A percentile compares a stretch with the other conserved stretches of the same genome.
Conservation (phyloP, 2,113 vertebrate species). For the Oncorhynchus masou region DNA sequence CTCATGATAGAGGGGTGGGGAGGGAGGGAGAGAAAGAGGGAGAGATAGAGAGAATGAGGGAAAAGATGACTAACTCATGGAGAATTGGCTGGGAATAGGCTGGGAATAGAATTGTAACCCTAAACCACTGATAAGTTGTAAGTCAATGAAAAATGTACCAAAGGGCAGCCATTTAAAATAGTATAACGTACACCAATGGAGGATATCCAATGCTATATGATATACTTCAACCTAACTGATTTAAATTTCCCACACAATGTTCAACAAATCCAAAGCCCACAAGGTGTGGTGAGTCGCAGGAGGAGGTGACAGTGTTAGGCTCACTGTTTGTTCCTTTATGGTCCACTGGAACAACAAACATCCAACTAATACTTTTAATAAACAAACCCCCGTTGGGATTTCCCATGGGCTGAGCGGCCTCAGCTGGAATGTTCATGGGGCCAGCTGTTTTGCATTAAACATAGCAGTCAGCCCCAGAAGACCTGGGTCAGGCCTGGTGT, state of each 20-base stretch:
- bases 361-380: conserved; percentile 73
- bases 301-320: conserved; percentile 46
- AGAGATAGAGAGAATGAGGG: conserved; percentile 46
- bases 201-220: background rate
- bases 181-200: background rate
- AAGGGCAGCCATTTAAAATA: background rate
- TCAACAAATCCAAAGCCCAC: background rate
- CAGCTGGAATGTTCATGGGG: conserved; percentile 76
- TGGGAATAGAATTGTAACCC: conserved; percentile 30
- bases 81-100: background rate
- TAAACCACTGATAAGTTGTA: conserved; percentile 21
- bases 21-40: conserved; percentile 40
- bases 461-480: conserved; percentile 66
- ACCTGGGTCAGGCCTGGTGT: conserved; percentile 51
- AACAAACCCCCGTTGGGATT: conserved; percentile 71
- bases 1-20: conserved; percentile 66
- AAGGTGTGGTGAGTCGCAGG: background rate
- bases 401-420: conserved; percentile 72
- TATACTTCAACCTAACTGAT: conserved; percentile 20
- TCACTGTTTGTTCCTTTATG: conserved; percentile 46
- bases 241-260: background rate
- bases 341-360: conserved; percentile 73
- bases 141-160: conserved; percentile 15
- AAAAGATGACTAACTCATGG: conserved; percentile 12
- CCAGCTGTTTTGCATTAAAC: conserved; percentile 75